Evolutionary conservation across 1,140 invertebrate genomes (phyloP), one percentile per base, ranked within the genome.

Genomic region (Hyles euphorbiae): DNA sequence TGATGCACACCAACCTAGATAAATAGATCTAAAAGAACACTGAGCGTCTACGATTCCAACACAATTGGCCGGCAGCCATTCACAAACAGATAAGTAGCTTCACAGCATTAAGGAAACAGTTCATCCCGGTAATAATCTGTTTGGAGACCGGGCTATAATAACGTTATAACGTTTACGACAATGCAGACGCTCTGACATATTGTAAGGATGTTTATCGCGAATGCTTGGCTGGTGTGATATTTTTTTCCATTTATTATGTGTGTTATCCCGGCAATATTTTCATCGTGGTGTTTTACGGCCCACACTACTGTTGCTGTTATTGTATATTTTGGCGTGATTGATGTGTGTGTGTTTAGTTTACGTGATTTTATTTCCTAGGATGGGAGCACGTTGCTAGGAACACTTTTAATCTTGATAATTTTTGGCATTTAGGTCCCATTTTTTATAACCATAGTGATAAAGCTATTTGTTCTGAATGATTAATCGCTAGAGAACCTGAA

Each of bases 111-210:
- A 11, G 36, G 8, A 5, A 40, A 40, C 8, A 40, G 36, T 40
- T 5, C 4, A 40, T 40, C 4, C 36, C 36, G 36, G 36, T 40
- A 40, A 63, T 72, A 76, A 78, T 78, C 67, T 65, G 60, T 58
- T 74, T 77, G 68, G 62, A 65, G 65, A 57, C 67, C 63, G 59
- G 61, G 61, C 61, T 56, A 49, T 72, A 68, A 67, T 65, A 63
- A 58, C 65, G 60, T 63, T 70, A 70, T 76, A 78, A 76, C 71
- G 58, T 63, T 66, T 65, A 64, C 62, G 62, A 72, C 63, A 67
- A 66, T 70, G 55, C 57, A 43, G 49, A 36, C 64, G 50, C 5
- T 7, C 45, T 63, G 60, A 68, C 62, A 68, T 64, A 68, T 68
- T 64, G 60, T 51, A 10, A 52, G 44, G 57, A 59, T 62, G 64